These are phyloP conservation scores for Peromyscus aztecus DNA, from an alignment of 2,797 vertebrate genomes.

Conservation along the genomic window DNA sequence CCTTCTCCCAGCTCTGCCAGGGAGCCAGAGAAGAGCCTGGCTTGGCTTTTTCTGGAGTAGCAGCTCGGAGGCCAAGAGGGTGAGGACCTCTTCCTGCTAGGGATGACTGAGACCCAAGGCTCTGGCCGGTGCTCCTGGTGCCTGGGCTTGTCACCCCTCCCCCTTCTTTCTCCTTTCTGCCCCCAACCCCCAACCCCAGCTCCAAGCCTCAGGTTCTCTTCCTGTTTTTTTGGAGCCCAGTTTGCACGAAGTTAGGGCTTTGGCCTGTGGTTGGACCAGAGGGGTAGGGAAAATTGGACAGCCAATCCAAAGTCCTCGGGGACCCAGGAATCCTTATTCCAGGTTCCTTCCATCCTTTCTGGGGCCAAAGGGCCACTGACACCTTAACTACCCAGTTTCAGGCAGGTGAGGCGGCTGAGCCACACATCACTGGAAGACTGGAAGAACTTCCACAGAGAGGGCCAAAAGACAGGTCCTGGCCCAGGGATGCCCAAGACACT, in stretches of 20 bases:
- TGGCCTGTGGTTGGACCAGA: slow-evolving; percentile 73
- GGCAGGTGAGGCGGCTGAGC: slow-evolving; percentile 24
- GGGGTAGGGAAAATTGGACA: slow-evolving; percentile 12
- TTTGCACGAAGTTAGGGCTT: slow-evolving; percentile 79
- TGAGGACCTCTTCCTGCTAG: neutral
- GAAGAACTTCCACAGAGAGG: neutral
- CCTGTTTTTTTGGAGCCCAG: slow-evolving; percentile 82
- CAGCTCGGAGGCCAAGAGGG: neutral
- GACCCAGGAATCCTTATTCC: slow-evolving; percentile 64
- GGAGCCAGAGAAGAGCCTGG: neutral
- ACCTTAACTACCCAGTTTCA: slow-evolving; percentile 18
- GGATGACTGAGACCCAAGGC: slow-evolving; percentile 34
- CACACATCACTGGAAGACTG: neutral
- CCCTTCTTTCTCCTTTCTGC: slow-evolving; percentile 67
- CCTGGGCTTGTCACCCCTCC: slow-evolving; percentile 42
- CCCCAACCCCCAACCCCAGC: slow-evolving; percentile 59
- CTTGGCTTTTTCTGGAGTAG: slow-evolving; percentile 2
- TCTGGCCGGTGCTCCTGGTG: neutral
- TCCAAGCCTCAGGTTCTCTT: slow-evolving; percentile 83
- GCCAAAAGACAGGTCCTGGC: neutral
- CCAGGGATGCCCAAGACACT: neutral
- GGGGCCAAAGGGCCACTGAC: neutral
- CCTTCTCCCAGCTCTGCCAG: slow-evolving; percentile 40
- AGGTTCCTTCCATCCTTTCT: neutral
- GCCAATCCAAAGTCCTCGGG: slow-evolving; percentile 52